Percentiles rank a stretch among this genome's conserved stretches.
Conservation (phyloP, 2,113 vertebrate genomes). For the Notiomystis cincta region DNA sequence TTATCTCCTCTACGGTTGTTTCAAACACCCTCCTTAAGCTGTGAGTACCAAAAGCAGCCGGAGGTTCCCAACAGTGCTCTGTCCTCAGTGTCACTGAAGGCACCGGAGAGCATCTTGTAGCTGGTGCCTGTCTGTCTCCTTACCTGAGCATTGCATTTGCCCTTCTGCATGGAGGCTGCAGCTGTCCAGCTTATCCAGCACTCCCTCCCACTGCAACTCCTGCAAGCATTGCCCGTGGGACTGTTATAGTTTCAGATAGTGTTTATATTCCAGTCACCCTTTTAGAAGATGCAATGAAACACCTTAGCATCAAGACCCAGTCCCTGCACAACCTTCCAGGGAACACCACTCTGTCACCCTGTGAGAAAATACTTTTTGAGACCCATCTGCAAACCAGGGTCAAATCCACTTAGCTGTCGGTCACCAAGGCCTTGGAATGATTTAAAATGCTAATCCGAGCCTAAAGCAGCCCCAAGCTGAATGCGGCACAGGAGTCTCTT, state of each 20-base stretch:
- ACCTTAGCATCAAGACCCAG: background rate
- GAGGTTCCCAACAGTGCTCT: background rate
- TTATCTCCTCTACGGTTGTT: background rate
- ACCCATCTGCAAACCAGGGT: background rate
- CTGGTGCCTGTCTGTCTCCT: background rate
- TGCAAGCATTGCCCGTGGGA: background rate
- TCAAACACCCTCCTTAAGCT: background rate
- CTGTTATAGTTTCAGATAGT: background rate
- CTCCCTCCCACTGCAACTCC: background rate
- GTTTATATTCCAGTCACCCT: background rate
- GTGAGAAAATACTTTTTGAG: background rate
- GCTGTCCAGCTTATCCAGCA: background rate
- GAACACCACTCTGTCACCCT: background rate
- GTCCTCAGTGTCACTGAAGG: background rate
- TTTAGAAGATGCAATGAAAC: background rate
- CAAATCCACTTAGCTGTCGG: background rate
- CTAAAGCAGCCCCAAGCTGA: background rate
- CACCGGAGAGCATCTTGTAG: background rate
- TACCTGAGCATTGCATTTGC: background rate
- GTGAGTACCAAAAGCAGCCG: background rate
- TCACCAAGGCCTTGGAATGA: rapidly evolving
- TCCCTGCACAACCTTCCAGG: background rate
- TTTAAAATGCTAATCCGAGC: background rate
- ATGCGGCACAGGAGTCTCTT: rapidly evolving
- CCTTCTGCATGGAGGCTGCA: background rate